Conservation (phyloP, 2,797 vertebrate genomes). For the Okamejei kenojei region DNA sequence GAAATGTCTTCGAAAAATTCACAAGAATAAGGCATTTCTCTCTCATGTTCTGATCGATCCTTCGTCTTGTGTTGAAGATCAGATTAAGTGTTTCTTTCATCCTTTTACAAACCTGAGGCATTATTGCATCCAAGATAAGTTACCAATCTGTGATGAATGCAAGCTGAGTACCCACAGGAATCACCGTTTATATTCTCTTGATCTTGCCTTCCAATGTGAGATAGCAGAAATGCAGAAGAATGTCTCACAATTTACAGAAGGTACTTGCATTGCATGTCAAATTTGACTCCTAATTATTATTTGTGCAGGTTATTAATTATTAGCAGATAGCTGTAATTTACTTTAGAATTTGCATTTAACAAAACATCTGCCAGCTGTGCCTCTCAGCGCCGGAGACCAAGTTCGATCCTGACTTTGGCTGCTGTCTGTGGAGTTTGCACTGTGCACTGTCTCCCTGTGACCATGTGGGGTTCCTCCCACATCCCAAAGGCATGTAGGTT, state of each 20-base stretch:
- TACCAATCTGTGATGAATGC: slow-evolving; percentile 36
- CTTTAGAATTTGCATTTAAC: neutral
- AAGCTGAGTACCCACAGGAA: slow-evolving; percentile 3
- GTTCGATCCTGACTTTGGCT: no score
- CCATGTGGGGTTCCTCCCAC: no score
- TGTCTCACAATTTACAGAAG: slow-evolving; percentile 13
- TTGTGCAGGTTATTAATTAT: neutral
- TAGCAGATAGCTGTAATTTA: neutral
- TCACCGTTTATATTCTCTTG: slow-evolving; percentile 32
- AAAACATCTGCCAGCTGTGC: no score
- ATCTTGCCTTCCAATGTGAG: slow-evolving; percentile 31
- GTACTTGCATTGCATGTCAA: neutral
- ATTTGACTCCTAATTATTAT: neutral
- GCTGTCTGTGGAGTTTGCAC: no score
- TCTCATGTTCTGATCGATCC: slow-evolving; percentile 34
- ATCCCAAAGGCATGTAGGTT: no score
- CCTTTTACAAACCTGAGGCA: slow-evolving; percentile 3
- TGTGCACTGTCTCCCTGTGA: no score
- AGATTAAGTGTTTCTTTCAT: slow-evolving; percentile 37
- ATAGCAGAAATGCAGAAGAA: slow-evolving; percentile 22
- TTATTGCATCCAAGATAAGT: slow-evolving; percentile 29
- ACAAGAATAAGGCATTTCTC: slow-evolving; percentile 37
- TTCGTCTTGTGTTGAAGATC: neutral
- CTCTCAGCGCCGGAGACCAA: no score
- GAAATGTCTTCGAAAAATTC: slow-evolving; percentile 36